Evolutionary conservation across 2,113 vertebrate genomes (phyloP).

Genomic region (Hemiprocne comata): DNA sequence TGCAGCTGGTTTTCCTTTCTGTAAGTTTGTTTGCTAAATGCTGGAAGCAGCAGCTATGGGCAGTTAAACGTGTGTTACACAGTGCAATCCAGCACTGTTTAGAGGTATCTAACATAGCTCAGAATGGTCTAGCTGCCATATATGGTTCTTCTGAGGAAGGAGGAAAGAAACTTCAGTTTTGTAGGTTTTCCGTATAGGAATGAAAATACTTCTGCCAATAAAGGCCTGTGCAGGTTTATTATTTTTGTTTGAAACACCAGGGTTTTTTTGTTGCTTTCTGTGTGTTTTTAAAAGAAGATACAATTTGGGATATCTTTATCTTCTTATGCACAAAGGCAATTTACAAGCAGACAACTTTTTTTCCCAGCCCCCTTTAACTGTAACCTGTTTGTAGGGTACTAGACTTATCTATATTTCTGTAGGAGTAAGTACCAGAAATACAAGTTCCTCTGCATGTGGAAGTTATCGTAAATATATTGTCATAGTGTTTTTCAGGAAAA

Average conservation of each 20-base stretch:
- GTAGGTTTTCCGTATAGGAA: not conserved
- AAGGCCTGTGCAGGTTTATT: not conserved
- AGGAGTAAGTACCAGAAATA: slow-evolving; percentile 1
- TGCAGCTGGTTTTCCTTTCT: not conserved
- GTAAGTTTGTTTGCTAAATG: not conserved
- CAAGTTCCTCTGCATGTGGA: not conserved
- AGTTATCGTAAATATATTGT: not conserved
- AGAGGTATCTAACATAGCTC: not conserved
- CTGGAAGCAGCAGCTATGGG: not conserved
- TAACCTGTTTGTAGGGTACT: not conserved
- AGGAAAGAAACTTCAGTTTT: not conserved
- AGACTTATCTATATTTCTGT: not conserved
- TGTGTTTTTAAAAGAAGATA: not conserved
- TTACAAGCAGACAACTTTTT: not conserved
- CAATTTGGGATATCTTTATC: not conserved
- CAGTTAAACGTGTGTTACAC: not conserved
- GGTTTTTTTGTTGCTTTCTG: not conserved
- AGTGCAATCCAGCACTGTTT: not conserved
- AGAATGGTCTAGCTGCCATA: not conserved
- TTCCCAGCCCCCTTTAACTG: not conserved
- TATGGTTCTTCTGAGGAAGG: not conserved
- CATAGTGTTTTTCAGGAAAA: not conserved
- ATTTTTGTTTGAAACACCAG: not conserved
- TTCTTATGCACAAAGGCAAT: not conserved
- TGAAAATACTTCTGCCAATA: not conserved